Evolutionary conservation across 1,140 invertebrate species (phyloP).

Genomic region (Drosophila nebulosa): DNA sequence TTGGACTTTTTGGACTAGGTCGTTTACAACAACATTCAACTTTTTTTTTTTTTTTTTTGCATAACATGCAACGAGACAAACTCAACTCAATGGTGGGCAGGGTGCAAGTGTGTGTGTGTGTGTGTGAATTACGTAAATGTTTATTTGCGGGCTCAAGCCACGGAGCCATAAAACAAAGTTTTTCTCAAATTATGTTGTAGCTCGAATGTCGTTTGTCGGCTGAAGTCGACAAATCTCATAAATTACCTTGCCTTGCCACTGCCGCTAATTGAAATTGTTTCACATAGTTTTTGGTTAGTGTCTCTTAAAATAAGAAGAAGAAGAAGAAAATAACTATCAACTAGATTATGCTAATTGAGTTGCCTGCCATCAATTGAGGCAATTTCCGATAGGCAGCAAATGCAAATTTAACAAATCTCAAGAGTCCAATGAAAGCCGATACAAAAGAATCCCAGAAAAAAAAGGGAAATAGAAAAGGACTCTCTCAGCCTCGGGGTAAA

Average conservation of each 20-base stretch:
- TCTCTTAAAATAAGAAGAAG: slow-evolving; percentile 8
- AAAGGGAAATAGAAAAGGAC: background rate
- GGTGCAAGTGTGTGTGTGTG: background rate
- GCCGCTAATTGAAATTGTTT: slow-evolving; percentile 61
- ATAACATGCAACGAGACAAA: slow-evolving; percentile 59
- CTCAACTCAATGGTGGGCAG: slow-evolving; percentile 6
- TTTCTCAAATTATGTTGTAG: slow-evolving; percentile 55
- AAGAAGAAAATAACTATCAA: slow-evolving; percentile 9
- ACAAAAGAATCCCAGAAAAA: background rate
- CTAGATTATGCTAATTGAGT: slow-evolving; percentile 35
- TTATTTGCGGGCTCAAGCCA: slow-evolving; percentile 62
- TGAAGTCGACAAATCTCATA: slow-evolving; percentile 42
- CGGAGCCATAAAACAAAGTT: slow-evolving; percentile 70
- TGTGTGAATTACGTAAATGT: slow-evolving; percentile 70
- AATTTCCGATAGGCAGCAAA: background rate
- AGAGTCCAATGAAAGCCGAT: background rate
- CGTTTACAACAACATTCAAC: slow-evolving; percentile 42
- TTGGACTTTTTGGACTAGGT: slow-evolving; percentile 17
- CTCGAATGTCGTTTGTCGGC: background rate
- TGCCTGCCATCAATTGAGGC: slow-evolving; percentile 4
- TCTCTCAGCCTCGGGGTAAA: background rate
- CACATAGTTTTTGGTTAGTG: slow-evolving; percentile 17
- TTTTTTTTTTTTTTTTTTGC: too few species aligned
- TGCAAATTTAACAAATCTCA: slow-evolving; percentile 7
- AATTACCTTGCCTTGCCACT: slow-evolving; percentile 19